Evolutionary conservation across 2,113 vertebrate genomes (phyloP), one percentile per base, ranked within the genome.

Genomic region (Coturnix japonica): DNA sequence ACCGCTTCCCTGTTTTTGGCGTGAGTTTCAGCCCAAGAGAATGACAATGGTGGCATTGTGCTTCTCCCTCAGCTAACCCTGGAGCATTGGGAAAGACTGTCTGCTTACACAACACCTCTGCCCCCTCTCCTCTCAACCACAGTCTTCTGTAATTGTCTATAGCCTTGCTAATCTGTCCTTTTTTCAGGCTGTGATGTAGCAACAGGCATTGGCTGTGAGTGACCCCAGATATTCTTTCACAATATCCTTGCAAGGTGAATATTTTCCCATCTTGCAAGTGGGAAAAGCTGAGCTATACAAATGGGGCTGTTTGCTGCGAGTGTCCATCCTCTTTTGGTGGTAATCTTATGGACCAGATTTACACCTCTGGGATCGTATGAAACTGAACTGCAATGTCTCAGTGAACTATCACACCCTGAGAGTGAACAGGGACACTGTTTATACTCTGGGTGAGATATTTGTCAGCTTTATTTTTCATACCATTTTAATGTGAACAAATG

Each of bases 221-320:
- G 17, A 4, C 35, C 41, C 31, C 11, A 6, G 33, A 6, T 11
- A 6, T 8, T 44, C 20, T 33, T 30, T 33, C 13, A 4, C 4
- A 1, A 5, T 2, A 0, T 14, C n/a, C 39, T 65, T 28, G 3
- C 33, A 46, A 11, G n/a, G 19, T 37, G 28, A 37, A 5, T 33
- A 6, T 44, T 67, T 82, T 54, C 49, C 31, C 20, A 6, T 43
- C 31, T 23, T 21, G 33, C 15, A 26, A 37, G 5, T 67, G 60
- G 51, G 20, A 22, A 65, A 53, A 41, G 6, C 33, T 19, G 39
- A 19, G 35, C 30, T 9, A 16, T 15, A 4, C 18, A 21, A 13
- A 8, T 3, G 7, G 18, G 28, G 25, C 35, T n/a, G 16, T 11
- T 61, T 74, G 28, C 31, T 80, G 39, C 14, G 33, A 18, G 13